Evolutionary conservation across 2,888 invertebrate species (phyloP).

Genomic region (Troides oblongomaculatus): DNA sequence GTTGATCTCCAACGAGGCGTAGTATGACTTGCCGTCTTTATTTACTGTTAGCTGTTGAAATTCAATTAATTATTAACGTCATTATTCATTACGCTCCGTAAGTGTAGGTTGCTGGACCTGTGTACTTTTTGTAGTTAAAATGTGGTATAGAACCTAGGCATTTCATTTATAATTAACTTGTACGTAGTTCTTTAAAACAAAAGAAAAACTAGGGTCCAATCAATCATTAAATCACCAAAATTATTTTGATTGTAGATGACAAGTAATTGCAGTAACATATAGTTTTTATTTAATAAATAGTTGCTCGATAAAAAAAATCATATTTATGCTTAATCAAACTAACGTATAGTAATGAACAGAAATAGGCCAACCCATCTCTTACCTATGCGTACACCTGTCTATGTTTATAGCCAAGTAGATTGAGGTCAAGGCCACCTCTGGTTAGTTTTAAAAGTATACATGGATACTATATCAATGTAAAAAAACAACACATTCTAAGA

Average conservation of each 20-base stretch:
- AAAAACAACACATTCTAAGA: no score
- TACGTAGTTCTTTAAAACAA: no score
- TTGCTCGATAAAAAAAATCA: not conserved
- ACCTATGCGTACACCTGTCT: slow-evolving; percentile 47
- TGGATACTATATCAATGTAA: not conserved
- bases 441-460: slow-evolving; percentile 54
- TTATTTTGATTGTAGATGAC: no score
- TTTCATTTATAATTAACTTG: no score
- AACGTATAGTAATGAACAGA: slow-evolving; percentile 22
- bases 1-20: slow-evolving; percentile 94
- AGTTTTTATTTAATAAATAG: not conserved
- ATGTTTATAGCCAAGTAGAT: slow-evolving; percentile 58
- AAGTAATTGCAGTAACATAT: not conserved
- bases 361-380: slow-evolving; percentile 16
- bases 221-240: no score
- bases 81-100: no score
- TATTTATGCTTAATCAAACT: not conserved
- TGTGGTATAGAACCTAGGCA: no score
- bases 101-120: no score
- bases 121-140: no score
- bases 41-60: slow-evolving; percentile 67
- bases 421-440: slow-evolving; percentile 72
- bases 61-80: no score
- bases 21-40: slow-evolving; percentile 96
- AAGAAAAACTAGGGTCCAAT: no score